Conservation (phyloP, 2,797 vertebrate genomes). For the Falco concolor region DNA sequence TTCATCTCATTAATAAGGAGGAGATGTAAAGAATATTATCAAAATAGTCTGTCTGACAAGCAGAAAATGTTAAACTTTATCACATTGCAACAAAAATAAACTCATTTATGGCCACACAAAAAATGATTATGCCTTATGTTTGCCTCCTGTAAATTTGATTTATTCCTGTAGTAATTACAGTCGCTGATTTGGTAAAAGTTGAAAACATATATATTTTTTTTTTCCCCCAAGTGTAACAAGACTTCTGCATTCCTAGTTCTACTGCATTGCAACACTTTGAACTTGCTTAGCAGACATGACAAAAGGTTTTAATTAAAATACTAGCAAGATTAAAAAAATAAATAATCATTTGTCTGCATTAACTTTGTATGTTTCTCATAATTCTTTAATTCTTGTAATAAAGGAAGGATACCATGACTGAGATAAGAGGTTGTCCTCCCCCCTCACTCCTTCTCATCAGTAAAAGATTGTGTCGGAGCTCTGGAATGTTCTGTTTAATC, state of each 20-base stretch:
- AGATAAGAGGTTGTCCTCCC: constrained; percentile 30
- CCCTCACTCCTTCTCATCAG: not conserved
- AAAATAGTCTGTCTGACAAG: constrained; percentile 56
- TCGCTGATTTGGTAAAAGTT: constrained; percentile 59
- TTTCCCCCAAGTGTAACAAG: constrained; percentile 7
- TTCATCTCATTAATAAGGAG: constrained; percentile 53
- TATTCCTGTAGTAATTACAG: constrained; percentile 69
- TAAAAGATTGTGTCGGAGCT: not conserved
- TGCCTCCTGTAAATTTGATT: constrained; percentile 70
- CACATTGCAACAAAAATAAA: constrained; percentile 59
- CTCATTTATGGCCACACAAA: constrained; percentile 51
- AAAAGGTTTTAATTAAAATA: constrained; percentile 77
- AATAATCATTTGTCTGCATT: constrained; percentile 57
- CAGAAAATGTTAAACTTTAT: constrained; percentile 66
- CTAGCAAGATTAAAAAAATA: constrained; percentile 51
- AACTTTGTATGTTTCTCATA: constrained; percentile 46
- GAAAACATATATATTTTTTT: constrained; percentile 47
- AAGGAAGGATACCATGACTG: constrained; percentile 20
- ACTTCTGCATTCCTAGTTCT: constrained; percentile 8
- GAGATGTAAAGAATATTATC: constrained; percentile 67
- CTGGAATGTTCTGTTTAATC: constrained; percentile 18
- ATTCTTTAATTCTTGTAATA: constrained; percentile 65
- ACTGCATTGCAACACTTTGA: constrained; percentile 59
- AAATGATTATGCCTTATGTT: constrained; percentile 54
- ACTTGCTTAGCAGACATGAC: constrained; percentile 67